These are phyloP conservation scores for Caenorhabditis drosophilae DNA, from an alignment of 2,888 invertebrate genomes.

Conservation along the genomic window DNA sequence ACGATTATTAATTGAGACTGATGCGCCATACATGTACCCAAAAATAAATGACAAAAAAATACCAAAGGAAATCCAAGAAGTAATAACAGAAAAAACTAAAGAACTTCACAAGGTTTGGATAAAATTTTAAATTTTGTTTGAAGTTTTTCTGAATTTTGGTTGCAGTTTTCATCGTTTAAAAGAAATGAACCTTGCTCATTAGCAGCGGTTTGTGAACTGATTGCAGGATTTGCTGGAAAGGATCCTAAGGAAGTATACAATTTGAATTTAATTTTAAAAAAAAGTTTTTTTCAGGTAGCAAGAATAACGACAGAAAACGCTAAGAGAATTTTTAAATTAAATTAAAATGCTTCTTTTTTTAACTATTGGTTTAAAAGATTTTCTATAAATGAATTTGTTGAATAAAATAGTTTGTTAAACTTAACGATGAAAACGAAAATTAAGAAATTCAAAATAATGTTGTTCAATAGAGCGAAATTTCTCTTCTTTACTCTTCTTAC, in stretches of 20 bases:
- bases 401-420: no score
- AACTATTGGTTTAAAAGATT: neutral
- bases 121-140: constrained; percentile 7
- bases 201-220: constrained; percentile 89
- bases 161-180: constrained; percentile 46
- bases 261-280: no score
- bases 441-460: neutral
- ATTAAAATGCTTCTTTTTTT: constrained; percentile 7
- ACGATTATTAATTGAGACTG: constrained; percentile 85
- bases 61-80: constrained; percentile 84
- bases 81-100: constrained; percentile 68
- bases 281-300: no score
- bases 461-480: constrained; percentile 1
- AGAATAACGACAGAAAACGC: constrained; percentile 60
- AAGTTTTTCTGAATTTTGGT: neutral
- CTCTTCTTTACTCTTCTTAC: neutral
- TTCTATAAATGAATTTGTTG: no score
- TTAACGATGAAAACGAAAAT: constrained; percentile 73
- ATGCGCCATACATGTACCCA: constrained; percentile 96
- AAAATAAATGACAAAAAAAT: constrained; percentile 86
- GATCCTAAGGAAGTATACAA: constrained; percentile 46
- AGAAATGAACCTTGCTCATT: constrained; percentile 92
- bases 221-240: constrained; percentile 42
- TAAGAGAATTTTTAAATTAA: constrained; percentile 53
- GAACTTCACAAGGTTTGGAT: constrained; percentile 39